Percentiles rank a stretch among this genome's conserved stretches.
phyloP scores from a whole-genome alignment of 35 echinoderm and acorn worm species.

The Amphiura filiformis region DNA sequence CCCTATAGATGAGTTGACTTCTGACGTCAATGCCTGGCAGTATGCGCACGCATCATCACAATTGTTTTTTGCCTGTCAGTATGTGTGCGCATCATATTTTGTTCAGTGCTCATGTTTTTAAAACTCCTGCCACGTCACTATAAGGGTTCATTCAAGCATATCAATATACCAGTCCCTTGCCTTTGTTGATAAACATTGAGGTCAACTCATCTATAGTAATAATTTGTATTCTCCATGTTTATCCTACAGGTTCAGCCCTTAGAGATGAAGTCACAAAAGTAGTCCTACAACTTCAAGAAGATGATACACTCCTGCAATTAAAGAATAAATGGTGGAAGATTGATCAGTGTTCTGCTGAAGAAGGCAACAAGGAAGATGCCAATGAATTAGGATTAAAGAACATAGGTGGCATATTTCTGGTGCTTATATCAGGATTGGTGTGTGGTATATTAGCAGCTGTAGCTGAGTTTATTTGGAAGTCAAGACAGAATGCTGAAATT shows the following conservation, averaged over 20 bases:
- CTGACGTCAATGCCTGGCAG: too few relatives aligned
- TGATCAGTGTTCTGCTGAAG: constrained; percentile 57
- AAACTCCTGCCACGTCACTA: too few relatives aligned
- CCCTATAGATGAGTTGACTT: too few relatives aligned
- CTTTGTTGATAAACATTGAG: too few relatives aligned
- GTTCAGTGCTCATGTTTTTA: too few relatives aligned
- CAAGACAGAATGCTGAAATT: constrained; percentile 94
- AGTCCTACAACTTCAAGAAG: constrained; percentile 85
- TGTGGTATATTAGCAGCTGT: constrained; percentile 80
- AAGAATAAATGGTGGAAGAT: constrained; percentile 95
- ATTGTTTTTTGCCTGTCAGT: too few relatives aligned
- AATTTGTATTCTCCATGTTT: too few relatives aligned
- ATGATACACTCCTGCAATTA: constrained; percentile 63
- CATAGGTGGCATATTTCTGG: constrained; percentile 98
- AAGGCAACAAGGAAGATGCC: constrained; percentile 77
- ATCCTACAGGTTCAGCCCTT: constrained; percentile 52
- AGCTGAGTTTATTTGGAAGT: constrained; percentile 98
- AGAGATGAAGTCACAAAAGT: constrained; percentile 90
- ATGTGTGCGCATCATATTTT: too few relatives aligned
- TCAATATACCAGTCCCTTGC: too few relatives aligned
- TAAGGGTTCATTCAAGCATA: too few relatives aligned
- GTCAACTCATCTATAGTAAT: too few relatives aligned
- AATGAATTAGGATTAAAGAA: constrained; percentile 89
- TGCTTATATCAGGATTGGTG: constrained; percentile 77
- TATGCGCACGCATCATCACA: too few relatives aligned